Evolutionary conservation across 2,797 vertebrate species (phyloP).

Genomic region (Sibirionetta formosa): DNA sequence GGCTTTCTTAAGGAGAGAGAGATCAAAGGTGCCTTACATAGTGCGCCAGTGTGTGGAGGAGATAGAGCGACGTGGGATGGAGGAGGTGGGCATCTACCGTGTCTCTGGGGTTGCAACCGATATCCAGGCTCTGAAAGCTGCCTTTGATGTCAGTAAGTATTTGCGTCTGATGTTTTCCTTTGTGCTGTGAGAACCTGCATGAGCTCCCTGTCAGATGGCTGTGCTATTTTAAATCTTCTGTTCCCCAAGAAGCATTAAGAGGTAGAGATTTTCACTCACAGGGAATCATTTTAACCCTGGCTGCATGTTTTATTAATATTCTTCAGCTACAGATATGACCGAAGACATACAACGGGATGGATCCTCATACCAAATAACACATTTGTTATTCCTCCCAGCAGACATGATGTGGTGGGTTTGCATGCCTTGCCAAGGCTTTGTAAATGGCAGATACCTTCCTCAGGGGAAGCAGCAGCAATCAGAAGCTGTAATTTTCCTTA

Average conservation of each 20-base stretch:
- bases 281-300: background rate
- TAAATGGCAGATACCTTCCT: background rate
- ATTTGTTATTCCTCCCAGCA: background rate
- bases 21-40: constrained; percentile 95
- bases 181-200: background rate
- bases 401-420: background rate
- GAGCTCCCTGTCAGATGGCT: background rate
- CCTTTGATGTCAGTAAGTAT: constrained; percentile 94
- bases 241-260: background rate
- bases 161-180: background rate
- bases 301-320: background rate
- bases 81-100: constrained; percentile 96
- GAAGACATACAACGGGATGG: rapidly evolving
- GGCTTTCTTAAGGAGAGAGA: constrained; percentile 85
- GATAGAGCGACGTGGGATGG: constrained; percentile 94
- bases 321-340: background rate
- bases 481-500: background rate
- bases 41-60: constrained; percentile 96
- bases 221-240: background rate
- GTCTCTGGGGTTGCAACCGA: constrained; percentile 95
- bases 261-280: background rate
- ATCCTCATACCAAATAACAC: background rate
- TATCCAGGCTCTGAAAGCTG: constrained; percentile 93
- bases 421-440: background rate
- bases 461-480: background rate